A percentile compares a stretch with the other conserved stretches of the same genome.
phyloP scores from a whole-genome alignment of 2,113 vertebrate genomes.

The Tonatia bakeri region DNA sequence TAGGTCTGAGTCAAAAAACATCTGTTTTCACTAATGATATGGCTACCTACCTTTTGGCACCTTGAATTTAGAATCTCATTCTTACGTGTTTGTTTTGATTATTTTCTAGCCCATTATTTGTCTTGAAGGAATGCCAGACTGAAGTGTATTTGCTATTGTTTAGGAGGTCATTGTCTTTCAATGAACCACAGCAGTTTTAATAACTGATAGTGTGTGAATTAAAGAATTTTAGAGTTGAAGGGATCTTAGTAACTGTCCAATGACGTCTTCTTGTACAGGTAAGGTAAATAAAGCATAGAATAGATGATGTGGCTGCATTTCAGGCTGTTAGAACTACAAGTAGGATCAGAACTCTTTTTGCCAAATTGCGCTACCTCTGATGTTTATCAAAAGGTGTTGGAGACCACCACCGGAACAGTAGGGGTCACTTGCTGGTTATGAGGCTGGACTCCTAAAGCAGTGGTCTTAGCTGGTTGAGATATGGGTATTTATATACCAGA shows the following conservation, averaged over 20 bases:
- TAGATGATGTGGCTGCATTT: not conserved
- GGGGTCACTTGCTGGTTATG: not conserved
- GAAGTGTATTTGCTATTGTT: not conserved
- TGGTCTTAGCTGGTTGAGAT: not conserved
- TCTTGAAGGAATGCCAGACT: not conserved
- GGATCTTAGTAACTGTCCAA: not conserved
- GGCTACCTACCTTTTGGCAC: not conserved
- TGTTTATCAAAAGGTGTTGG: not conserved
- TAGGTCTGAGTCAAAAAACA: not conserved
- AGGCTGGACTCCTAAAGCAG: not conserved
- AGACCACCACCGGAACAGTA: not conserved
- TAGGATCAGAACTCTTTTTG: not conserved
- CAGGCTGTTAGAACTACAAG: not conserved
- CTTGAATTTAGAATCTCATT: not conserved
- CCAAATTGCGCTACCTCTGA: not conserved
- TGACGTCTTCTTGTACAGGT: not conserved
- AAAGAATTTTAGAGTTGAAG: not conserved
- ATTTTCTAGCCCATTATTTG: not conserved
- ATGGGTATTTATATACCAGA: not conserved
- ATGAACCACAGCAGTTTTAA: not conserved
- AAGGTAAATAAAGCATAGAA: not conserved
- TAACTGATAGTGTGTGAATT: not conserved
- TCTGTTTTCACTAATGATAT: not conserved
- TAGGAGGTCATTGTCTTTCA: not conserved
- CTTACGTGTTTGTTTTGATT: not conserved